Conservation (phyloP, 1,140 invertebrate genomes). For the Telenomus remus region DNA sequence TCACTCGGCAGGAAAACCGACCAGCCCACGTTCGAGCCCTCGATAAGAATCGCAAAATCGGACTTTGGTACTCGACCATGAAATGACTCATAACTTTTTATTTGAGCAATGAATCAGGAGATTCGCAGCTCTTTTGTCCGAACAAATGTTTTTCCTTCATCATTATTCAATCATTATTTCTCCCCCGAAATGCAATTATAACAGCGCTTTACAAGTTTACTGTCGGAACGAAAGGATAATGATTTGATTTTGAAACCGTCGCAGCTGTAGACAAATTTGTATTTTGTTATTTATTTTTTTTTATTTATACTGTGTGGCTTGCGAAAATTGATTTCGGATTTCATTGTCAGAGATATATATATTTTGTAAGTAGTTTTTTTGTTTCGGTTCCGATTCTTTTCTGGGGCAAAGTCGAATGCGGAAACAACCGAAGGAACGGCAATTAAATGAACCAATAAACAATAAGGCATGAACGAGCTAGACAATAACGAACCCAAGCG, state of each 20-base stretch:
- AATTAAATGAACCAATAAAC: constrained; percentile 58
- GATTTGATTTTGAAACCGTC: no score
- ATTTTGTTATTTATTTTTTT: no score
- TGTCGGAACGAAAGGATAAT: constrained; percentile 2
- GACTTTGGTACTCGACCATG: constrained; percentile 34
- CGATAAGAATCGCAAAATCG: constrained; percentile 48
- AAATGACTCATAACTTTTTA: constrained; percentile 59
- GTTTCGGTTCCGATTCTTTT: constrained; percentile 4
- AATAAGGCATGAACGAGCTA: constrained; percentile 56
- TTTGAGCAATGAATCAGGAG: constrained; percentile 49
- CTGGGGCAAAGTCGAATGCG: constrained; percentile 9
- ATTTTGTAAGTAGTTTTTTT: constrained; percentile 12
- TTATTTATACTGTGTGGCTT: no score
- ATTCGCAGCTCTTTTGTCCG: constrained; percentile 23
- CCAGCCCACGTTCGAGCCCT: constrained; percentile 39
- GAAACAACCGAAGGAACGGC: constrained; percentile 30
- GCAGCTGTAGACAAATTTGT: no score
- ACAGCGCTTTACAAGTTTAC: not conserved
- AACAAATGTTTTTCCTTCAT: constrained; percentile 32
- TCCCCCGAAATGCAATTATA: constrained; percentile 33
- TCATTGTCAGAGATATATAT: not conserved
- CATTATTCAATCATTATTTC: constrained; percentile 55
- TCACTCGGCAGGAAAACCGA: constrained; percentile 29
- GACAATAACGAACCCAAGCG: constrained; percentile 62
- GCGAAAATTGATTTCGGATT: constrained; percentile 29